Conservation (phyloP, 2,888 invertebrate genomes). For the Chrysolina oricalcia region DNA sequence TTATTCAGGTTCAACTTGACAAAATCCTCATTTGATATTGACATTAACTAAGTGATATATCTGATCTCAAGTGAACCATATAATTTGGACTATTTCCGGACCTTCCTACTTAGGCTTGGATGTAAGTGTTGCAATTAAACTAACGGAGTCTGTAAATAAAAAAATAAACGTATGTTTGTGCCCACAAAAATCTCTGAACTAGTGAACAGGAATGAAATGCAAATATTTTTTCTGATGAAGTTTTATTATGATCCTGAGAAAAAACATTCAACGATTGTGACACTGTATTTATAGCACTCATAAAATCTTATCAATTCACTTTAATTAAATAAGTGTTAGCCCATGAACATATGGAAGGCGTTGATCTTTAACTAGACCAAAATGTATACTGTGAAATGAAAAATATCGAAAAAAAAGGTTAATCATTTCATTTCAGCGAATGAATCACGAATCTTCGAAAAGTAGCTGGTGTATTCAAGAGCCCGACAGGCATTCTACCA, state of each 20-base stretch:
- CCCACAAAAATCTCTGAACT: not conserved
- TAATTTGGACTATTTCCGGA: constrained; percentile 8
- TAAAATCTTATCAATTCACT: too few species aligned
- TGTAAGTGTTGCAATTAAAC: constrained; percentile 16
- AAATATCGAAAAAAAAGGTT: too few species aligned
- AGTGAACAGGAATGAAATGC: too few species aligned
- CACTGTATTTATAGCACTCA: too few species aligned
- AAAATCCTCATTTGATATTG: not conserved
- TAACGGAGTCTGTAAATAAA: constrained; percentile 6
- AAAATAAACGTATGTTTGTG: not conserved
- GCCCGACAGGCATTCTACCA: not conserved
- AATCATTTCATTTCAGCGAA: too few species aligned
- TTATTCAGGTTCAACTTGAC: constrained; percentile 3
- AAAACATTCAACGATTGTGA: too few species aligned
- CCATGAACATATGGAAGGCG: too few species aligned
- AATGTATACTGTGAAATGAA: too few species aligned
- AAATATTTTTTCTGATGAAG: too few species aligned
- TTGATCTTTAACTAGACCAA: too few species aligned
- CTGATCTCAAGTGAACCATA: not conserved
- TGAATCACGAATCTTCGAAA: not conserved
- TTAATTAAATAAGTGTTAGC: too few species aligned
- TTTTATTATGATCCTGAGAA: too few species aligned
- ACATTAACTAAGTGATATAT: not conserved
- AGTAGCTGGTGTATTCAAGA: not conserved
- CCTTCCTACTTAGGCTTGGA: not conserved